Conservation (phyloP, 2,113 vertebrate species). For the Hydrochoerus hydrochaeris region DNA sequence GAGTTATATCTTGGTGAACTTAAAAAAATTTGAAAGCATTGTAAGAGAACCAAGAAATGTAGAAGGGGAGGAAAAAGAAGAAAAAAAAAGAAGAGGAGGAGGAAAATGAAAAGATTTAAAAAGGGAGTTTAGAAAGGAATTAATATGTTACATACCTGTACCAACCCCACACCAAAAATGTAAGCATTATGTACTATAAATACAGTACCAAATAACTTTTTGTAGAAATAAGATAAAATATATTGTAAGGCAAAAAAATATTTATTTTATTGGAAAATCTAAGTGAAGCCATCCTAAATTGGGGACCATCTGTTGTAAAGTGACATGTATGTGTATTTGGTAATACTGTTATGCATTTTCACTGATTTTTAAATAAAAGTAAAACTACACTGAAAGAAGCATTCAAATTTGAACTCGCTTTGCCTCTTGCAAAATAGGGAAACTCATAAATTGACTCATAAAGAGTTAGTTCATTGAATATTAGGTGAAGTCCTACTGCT, state of each 20-base stretch:
- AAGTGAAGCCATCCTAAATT: neutral
- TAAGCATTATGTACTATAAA: neutral
- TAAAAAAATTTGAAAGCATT: neutral
- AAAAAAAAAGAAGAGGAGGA: no score
- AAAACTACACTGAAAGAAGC: neutral
- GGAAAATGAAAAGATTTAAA: neutral
- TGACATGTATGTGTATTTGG: neutral
- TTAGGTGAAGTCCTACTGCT: neutral
- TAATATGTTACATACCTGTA: neutral
- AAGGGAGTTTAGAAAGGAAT: neutral
- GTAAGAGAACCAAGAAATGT: neutral
- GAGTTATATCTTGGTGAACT: neutral
- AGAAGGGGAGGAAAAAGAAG: neutral
- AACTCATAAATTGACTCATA: neutral
- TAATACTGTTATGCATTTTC: neutral
- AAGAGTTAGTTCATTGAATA: neutral
- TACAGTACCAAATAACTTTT: neutral
- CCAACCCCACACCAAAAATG: neutral
- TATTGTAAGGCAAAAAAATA: neutral
- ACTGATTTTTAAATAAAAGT: neutral
- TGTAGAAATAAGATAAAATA: neutral
- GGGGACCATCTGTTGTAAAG: no score
- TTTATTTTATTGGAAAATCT: neutral
- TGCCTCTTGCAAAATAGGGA: neutral
- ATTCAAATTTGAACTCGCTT: neutral